Conservation (phyloP, 64 coral and sea anemone species). For the Actinia tenebrosa region DNA sequence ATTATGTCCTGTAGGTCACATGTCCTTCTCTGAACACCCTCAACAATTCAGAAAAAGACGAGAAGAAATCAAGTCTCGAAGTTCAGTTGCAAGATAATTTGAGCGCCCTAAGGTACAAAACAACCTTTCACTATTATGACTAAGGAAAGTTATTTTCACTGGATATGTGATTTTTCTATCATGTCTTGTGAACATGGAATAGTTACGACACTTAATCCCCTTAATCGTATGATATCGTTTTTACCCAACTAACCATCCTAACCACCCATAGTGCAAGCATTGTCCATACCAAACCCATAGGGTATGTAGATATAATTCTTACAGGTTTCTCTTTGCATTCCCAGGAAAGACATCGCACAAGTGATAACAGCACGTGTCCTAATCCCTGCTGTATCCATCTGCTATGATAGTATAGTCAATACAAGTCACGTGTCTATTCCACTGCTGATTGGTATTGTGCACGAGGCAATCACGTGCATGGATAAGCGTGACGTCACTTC, state of each 20-base stretch:
- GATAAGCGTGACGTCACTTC: constrained; percentile 75
- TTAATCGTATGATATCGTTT: too few relatives aligned
- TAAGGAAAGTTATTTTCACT: too few relatives aligned
- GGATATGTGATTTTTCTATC: too few relatives aligned
- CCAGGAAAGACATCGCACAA: constrained; percentile 62
- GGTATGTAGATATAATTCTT: too few relatives aligned
- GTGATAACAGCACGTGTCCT: constrained; percentile 63
- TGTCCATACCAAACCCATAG: too few relatives aligned
- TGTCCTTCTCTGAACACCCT: neutral
- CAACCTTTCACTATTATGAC: too few relatives aligned
- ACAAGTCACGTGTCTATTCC: constrained; percentile 20
- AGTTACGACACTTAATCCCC: too few relatives aligned
- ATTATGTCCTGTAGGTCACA: constrained; percentile 9
- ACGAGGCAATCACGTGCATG: constrained; percentile 48
- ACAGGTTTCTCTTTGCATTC: neutral
- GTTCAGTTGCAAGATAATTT: constrained; percentile 36
- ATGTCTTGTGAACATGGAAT: too few relatives aligned
- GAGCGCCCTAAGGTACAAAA: constrained; percentile 11
- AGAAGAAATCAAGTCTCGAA: constrained; percentile 38
- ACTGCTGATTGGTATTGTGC: constrained; percentile 49
- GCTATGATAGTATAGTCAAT: constrained; percentile 47
- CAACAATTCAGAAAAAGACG: neutral
- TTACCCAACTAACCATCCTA: too few relatives aligned
- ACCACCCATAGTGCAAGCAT: too few relatives aligned
- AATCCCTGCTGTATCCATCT: constrained; percentile 64